A percentile compares a stretch with the other conserved stretches of the same genome.
phyloP scores from a whole-genome alignment of 2,888 invertebrate genomes.

The Torymus aiolomorphi region DNA sequence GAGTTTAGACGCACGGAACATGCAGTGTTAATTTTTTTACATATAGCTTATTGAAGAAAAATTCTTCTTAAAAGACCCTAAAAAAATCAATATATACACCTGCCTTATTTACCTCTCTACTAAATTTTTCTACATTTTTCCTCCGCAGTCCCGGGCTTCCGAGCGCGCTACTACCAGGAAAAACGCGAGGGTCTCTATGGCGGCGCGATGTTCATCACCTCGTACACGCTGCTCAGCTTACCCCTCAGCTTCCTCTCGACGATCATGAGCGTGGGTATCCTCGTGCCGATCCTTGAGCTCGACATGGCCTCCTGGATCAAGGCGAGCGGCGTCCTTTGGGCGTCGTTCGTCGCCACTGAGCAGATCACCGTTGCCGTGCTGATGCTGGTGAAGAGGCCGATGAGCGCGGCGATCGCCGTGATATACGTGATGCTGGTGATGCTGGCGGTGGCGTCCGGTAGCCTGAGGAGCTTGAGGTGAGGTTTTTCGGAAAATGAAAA shows the following conservation, averaged over 20 bases:
- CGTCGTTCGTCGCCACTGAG: conserved; percentile 90
- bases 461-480: conserved; percentile 66
- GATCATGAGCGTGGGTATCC: conserved; percentile 83
- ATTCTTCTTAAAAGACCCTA: too few species aligned
- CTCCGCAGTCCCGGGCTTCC: conserved; percentile 84
- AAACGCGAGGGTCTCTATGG: conserved; percentile 92
- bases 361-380: conserved; percentile 89
- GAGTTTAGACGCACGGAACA: too few species aligned
- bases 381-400: conserved; percentile 87
- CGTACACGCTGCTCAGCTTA: conserved; percentile 88
- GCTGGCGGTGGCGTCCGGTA: conserved; percentile 72
- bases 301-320: conserved; percentile 69
- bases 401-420: conserved; percentile 86
- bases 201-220: conserved; percentile 88
- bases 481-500: too few species aligned
- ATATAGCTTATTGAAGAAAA: too few species aligned
- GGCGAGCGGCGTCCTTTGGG: conserved; percentile 82
- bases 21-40: too few species aligned
- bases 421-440: conserved; percentile 86
- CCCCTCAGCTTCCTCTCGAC: conserved; percentile 89
- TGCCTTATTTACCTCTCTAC: too few species aligned
- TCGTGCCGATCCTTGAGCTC: conserved; percentile 79
- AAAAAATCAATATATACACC: too few species aligned
- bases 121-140: not conserved
- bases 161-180: conserved; percentile 95